Percentiles rank a stretch among this genome's conserved stretches.
Evolutionary conservation across 2,888 invertebrate species (phyloP).

Genomic region (Acleris cristana): DNA sequence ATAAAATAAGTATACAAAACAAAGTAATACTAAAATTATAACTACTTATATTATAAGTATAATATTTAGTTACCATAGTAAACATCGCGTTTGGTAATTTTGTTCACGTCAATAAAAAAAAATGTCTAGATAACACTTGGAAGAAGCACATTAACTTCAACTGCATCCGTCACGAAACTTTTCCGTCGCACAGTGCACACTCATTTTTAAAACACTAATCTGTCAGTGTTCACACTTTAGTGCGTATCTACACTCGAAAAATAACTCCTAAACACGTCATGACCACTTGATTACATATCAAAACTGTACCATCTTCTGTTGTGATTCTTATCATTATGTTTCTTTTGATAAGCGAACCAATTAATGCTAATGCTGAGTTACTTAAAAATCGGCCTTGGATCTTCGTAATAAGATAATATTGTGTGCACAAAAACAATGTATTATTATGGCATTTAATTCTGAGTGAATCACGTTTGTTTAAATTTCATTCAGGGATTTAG

Average conservation of each 20-base stretch:
- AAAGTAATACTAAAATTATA: no score
- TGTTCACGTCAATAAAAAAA: no score
- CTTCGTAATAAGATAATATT: slow-evolving; percentile 1
- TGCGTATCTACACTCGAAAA: not conserved
- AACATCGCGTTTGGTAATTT: no score
- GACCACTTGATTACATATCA: slow-evolving; percentile 19
- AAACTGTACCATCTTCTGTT: slow-evolving; percentile 30
- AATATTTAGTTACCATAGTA: no score
- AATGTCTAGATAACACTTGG: no score
- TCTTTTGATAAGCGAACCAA: slow-evolving; percentile 23
- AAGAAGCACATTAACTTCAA: no score
- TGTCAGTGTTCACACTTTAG: not conserved
- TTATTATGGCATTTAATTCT: not conserved
- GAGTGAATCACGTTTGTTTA: not conserved
- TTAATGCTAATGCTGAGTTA: slow-evolving; percentile 5
- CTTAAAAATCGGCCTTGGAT: not conserved
- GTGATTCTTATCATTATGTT: slow-evolving; percentile 18
- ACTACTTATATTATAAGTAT: no score
- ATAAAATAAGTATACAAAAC: no score
- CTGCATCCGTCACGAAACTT: no score
- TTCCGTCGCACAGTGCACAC: no score
- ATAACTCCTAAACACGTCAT: slow-evolving; percentile 14
- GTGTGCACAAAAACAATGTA: no score
- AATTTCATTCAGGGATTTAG: not conserved
- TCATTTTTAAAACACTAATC: no score